Evolutionary conservation across 2,113 vertebrate species (phyloP).

Genomic region (Pyrgilauda ruficollis): DNA sequence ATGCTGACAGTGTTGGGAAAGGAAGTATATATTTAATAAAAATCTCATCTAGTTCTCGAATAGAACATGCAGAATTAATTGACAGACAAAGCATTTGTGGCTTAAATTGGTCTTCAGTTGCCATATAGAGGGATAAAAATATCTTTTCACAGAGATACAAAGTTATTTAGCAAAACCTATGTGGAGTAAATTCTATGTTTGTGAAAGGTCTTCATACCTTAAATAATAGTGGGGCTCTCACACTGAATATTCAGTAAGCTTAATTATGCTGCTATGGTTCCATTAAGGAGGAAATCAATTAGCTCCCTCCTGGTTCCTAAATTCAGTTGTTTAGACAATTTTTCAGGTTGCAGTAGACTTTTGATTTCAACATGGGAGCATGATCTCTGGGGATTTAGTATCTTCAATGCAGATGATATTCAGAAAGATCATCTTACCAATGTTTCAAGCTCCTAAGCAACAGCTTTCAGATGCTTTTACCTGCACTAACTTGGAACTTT

Average conservation of each 20-base stretch:
- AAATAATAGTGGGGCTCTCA: background rate
- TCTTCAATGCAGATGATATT: background rate
- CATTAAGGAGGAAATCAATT: background rate
- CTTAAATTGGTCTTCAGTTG: background rate
- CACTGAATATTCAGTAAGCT: background rate
- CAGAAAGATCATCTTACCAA: background rate
- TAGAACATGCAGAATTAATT: background rate
- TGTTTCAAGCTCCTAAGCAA: background rate
- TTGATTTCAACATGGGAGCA: background rate
- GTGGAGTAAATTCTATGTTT: background rate
- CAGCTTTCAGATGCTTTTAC: background rate
- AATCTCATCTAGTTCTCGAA: background rate
- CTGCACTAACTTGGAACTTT: background rate
- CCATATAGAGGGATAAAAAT: background rate
- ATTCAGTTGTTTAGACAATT: background rate
- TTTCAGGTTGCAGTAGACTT: background rate
- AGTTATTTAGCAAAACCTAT: background rate
- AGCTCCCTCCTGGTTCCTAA: background rate
- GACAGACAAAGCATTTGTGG: background rate
- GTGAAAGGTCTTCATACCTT: background rate
- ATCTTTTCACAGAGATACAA: background rate
- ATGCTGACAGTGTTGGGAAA: background rate
- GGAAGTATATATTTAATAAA: background rate
- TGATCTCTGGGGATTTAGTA: background rate
- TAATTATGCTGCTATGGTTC: background rate